phyloP scores from a whole-genome alignment of 2,888 invertebrate genomes.

The Rhagonycha lutea region DNA sequence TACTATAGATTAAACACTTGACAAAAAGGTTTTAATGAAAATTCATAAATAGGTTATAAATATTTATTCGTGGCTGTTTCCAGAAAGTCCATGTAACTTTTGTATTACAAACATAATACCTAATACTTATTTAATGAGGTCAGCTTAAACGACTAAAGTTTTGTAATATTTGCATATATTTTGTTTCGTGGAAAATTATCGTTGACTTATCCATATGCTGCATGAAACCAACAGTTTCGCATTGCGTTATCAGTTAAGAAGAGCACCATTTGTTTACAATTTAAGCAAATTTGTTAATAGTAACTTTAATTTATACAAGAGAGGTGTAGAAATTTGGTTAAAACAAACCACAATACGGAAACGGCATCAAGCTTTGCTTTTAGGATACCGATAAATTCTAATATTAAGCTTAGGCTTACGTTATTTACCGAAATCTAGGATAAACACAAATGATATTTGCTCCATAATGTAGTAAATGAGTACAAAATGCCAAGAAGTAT shows the following conservation, averaged over 20 bases:
- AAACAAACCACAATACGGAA: neutral
- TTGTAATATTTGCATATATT: neutral
- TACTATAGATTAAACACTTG: neutral
- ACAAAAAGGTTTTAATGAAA: neutral
- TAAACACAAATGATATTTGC: neutral
- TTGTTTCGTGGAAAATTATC: neutral
- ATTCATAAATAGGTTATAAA: neutral
- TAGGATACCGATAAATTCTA: neutral
- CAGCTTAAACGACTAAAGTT: constrained; percentile 13
- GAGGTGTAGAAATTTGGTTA: constrained; percentile 8
- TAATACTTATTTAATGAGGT: constrained; percentile 22
- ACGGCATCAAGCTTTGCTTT: neutral
- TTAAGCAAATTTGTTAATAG: constrained; percentile 16
- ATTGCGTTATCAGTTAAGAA: constrained; percentile 9
- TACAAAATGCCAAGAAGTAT: neutral
- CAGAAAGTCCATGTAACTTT: constrained; percentile 14
- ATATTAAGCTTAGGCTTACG: neutral
- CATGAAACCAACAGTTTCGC: constrained; percentile 6
- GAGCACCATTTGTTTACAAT: constrained; percentile 11
- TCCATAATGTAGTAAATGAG: neutral
- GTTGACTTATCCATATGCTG: neutral
- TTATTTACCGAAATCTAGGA: neutral
- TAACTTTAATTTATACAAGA: constrained; percentile 9
- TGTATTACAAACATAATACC: constrained; percentile 15
- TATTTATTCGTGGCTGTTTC: neutral